phyloP scores from a whole-genome alignment of 2,888 invertebrate species.

The Yponomeuta cagnagella region DNA sequence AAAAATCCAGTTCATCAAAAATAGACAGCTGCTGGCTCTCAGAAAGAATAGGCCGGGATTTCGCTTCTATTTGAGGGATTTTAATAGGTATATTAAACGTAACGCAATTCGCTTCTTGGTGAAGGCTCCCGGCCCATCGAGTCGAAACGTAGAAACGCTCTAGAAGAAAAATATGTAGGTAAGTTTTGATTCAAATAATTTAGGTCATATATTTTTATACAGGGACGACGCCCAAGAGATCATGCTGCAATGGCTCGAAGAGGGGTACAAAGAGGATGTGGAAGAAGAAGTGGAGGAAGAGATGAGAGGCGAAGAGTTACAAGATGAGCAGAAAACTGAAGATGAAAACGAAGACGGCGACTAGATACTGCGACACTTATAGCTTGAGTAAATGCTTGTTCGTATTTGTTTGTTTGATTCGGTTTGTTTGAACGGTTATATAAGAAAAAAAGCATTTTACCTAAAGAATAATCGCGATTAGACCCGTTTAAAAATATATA shows the following conservation, averaged over 20 bases:
- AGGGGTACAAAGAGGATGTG: slow-evolving; percentile 54
- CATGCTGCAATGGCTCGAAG: slow-evolving; percentile 55
- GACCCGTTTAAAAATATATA: too few species aligned
- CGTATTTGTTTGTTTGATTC: background rate
- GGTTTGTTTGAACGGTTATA: background rate
- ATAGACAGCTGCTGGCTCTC: too few species aligned
- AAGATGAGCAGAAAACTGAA: slow-evolving; percentile 26
- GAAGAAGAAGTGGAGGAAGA: slow-evolving; percentile 28
- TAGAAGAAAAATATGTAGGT: too few species aligned
- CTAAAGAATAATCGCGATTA: too few species aligned
- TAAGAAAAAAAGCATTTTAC: background rate
- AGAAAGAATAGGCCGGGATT: too few species aligned
- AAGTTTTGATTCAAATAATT: background rate
- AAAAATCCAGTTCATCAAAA: too few species aligned
- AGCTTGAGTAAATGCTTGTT: background rate
- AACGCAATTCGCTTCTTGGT: too few species aligned
- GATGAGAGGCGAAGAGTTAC: slow-evolving; percentile 26
- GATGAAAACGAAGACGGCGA: background rate
- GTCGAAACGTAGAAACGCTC: too few species aligned
- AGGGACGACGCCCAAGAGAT: slow-evolving; percentile 56
- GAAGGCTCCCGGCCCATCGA: too few species aligned
- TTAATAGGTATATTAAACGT: too few species aligned
- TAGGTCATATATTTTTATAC: background rate
- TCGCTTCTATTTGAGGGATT: too few species aligned
- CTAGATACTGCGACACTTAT: background rate